phyloP scores from a whole-genome alignment of 1,140 invertebrate genomes.

The Drosophila neocordata region DNA sequence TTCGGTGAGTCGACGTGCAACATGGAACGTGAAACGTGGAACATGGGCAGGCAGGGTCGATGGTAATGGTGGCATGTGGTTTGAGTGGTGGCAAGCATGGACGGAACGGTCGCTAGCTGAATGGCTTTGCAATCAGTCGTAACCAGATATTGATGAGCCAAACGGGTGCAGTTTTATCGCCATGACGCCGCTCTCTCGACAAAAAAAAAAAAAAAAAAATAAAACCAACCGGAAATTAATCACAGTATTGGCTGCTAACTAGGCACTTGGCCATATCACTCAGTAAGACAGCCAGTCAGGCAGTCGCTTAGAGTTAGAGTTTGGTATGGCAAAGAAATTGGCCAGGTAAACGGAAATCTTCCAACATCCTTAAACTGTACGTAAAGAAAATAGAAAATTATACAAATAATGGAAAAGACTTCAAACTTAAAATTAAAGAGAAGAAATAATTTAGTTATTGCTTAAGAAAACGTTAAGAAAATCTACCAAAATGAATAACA shows the following conservation, averaged over 20 bases:
- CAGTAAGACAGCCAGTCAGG: not conserved
- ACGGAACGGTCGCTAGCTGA: not conserved
- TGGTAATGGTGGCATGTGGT: not conserved
- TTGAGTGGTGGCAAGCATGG: too few species aligned
- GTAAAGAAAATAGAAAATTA: not conserved
- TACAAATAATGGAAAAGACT: too few species aligned
- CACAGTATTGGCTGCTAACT: constrained; percentile 36
- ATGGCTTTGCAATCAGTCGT: constrained; percentile 25
- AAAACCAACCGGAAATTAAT: constrained; percentile 58
- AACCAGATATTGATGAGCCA: constrained; percentile 62
- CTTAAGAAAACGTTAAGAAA: too few species aligned
- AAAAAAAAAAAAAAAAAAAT: too few species aligned
- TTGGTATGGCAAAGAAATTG: not conserved
- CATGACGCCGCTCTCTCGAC: not conserved
- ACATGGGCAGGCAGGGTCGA: not conserved
- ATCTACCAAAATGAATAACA: too few species aligned
- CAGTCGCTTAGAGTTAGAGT: not conserved
- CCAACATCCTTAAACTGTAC: not conserved
- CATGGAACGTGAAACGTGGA: not conserved
- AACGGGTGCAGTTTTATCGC: constrained; percentile 51
- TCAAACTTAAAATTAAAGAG: too few species aligned
- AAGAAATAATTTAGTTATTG: too few species aligned
- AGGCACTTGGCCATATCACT: constrained; percentile 18
- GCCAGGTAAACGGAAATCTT: not conserved
- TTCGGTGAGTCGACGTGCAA: constrained; percentile 16